Base-by-base conservation (phyloP, 2,797 vertebrate species). In the Trematomus bernacchii region DNA sequence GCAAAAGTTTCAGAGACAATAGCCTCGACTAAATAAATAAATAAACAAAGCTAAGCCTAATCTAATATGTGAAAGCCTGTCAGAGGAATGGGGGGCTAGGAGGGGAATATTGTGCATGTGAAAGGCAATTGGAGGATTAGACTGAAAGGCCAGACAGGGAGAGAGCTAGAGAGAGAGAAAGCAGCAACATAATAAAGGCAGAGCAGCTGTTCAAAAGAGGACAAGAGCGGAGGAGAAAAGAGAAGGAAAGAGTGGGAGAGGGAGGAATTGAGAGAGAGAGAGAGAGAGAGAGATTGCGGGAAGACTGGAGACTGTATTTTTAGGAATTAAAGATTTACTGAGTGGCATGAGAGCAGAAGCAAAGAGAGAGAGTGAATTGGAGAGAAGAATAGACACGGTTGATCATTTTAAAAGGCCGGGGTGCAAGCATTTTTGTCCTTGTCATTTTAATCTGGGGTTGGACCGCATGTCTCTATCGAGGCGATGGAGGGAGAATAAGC, bases 71-170 rank as follows among this genome's bases (percentile, higher is more conserved):
- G 86, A 81, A 87, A 86, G 86, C 68, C 81, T 87, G 86, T 90
- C 88, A 89, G 86, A 90, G 88, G 82, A 85, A 76, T 71, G 51
- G 59, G 70, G 68, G 82, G 76, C 76, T 89, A 80, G 76, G 80
- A 76, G 77, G 86, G 88, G 85, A 88, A 86, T 90, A 84, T 89
- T 90, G 87, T 90, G 85, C 86, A 89, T 89, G 88, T 90, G 89
- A 92, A 91, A 94, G 89, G 82, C 88, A 89, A 89, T 87, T 82
- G 86, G 87, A 88, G 93, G 93, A 94, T 94, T 93, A 94, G 89
- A 91, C 82, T 84, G 88, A 94, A 93, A 95, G 92, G 91, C 89
- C 93, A 94, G 90, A 87, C 73, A 83, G 71, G 71, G 82, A 82
- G 71, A 78, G 81, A 55, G 78, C 74, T 77, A 10, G 53, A 33